phyloP scores from a whole-genome alignment of 92 coral and sea anemone species.

The Zoanthus solanderi region DNA sequence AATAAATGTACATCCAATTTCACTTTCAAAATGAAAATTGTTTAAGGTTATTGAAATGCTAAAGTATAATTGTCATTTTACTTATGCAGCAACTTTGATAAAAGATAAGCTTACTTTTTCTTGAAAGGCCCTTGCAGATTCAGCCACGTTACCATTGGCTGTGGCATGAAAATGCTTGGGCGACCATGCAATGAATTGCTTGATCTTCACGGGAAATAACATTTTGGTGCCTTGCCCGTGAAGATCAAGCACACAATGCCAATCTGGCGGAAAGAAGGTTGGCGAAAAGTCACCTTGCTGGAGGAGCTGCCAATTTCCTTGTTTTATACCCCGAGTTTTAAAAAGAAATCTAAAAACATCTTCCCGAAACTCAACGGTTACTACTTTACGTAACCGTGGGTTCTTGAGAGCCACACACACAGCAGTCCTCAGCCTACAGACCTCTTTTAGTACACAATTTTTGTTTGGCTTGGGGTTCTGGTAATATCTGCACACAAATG shows the following conservation, averaged over 20 bases:
- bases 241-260: slow-evolving; percentile 55
- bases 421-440: slow-evolving; percentile 52
- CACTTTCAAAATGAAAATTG: background rate
- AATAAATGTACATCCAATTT: slow-evolving; percentile 4
- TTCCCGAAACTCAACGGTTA: slow-evolving; percentile 57
- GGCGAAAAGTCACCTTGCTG: slow-evolving; percentile 31
- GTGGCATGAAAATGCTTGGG: slow-evolving; percentile 29
- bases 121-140: slow-evolving; percentile 61
- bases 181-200: slow-evolving; percentile 66
- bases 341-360: slow-evolving; percentile 54
- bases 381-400: slow-evolving; percentile 35
- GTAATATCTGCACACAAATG: slow-evolving; percentile 42
- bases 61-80: slow-evolving; percentile 12
- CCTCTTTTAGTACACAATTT: slow-evolving; percentile 42
- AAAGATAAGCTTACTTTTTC: slow-evolving; percentile 56
- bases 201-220: slow-evolving; percentile 42
- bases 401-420: slow-evolving; percentile 47
- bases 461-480: slow-evolving; percentile 59
- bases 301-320: slow-evolving; percentile 46
- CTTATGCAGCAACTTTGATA: slow-evolving; percentile 70
- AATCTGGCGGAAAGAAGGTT: slow-evolving; percentile 32
- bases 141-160: slow-evolving; percentile 11
- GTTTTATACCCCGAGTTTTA: slow-evolving; percentile 19
- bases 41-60: background rate
- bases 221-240: slow-evolving; percentile 68